phyloP scores from a whole-genome alignment of 2,888 invertebrate genomes.

The Drosophila putrida region DNA sequence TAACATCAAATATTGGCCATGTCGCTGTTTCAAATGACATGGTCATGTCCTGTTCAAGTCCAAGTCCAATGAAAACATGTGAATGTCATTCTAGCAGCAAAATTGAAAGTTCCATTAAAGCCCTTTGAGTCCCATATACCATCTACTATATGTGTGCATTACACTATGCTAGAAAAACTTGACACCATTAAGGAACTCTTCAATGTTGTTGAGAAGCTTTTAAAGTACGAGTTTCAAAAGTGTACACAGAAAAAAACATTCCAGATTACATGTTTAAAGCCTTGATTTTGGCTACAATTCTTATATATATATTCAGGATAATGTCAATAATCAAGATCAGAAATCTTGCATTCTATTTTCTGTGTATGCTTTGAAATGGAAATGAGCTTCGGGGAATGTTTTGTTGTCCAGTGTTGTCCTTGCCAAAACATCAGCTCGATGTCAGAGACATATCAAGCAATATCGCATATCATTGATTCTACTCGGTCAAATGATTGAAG shows the following conservation, averaged over 20 bases:
- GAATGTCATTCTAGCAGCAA: slow-evolving; percentile 16
- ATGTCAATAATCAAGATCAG: too few species aligned
- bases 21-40: slow-evolving; percentile 37
- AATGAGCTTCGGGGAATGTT: not conserved
- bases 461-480: slow-evolving; percentile 62
- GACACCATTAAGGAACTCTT: not conserved
- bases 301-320: too few species aligned
- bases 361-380: too few species aligned
- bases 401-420: slow-evolving; percentile 38
- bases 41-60: slow-evolving; percentile 25
- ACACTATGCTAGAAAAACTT: slow-evolving; percentile 11
- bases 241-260: too few species aligned
- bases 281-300: too few species aligned
- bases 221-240: not conserved
- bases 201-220: not conserved
- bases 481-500: slow-evolving; percentile 46
- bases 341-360: too few species aligned
- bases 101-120: slow-evolving; percentile 45
- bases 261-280: too few species aligned
- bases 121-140: slow-evolving; percentile 13
- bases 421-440: slow-evolving; percentile 35
- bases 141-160: not conserved
- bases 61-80: slow-evolving; percentile 11
- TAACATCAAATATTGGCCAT: slow-evolving; percentile 43
- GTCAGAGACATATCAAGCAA: slow-evolving; percentile 54